Conservation (phyloP, 1,140 invertebrate species). For the Hormaphis cornu region DNA sequence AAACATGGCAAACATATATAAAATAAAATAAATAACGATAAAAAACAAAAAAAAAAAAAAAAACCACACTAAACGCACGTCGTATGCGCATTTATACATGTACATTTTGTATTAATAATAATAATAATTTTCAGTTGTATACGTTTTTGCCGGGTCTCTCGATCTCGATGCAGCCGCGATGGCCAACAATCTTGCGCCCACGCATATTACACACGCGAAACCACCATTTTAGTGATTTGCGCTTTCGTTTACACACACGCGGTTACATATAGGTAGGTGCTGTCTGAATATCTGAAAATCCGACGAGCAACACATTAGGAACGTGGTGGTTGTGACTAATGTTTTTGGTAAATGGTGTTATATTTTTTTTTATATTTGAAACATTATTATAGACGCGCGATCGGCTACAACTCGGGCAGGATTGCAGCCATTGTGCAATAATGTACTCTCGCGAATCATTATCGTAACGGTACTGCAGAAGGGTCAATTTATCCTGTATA, state of each 20-base stretch:
- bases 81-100: background rate
- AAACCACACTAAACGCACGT: slow-evolving; percentile 25
- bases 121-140: background rate
- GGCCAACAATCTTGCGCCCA: slow-evolving; percentile 4
- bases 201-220: background rate
- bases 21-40: slow-evolving; percentile 2
- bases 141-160: slow-evolving; percentile 11
- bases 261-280: background rate
- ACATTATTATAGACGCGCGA: too few relatives aligned
- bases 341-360: too few relatives aligned
- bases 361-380: too few relatives aligned
- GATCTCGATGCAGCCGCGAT: slow-evolving; percentile 2
- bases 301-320: slow-evolving; percentile 26
- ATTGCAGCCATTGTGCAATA: too few relatives aligned
- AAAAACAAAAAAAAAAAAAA: slow-evolving; percentile 10
- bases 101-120: background rate
- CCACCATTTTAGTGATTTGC: background rate
- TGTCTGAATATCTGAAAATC: slow-evolving; percentile 28
- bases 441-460: too few relatives aligned
- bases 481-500: too few relatives aligned
- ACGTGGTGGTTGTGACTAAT: background rate
- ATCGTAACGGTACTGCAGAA: too few relatives aligned
- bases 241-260: slow-evolving; percentile 4
- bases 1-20: slow-evolving; percentile 26
- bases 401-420: too few relatives aligned